Conservation (phyloP, 2,888 invertebrate genomes). For the Diabrotica balteata region DNA sequence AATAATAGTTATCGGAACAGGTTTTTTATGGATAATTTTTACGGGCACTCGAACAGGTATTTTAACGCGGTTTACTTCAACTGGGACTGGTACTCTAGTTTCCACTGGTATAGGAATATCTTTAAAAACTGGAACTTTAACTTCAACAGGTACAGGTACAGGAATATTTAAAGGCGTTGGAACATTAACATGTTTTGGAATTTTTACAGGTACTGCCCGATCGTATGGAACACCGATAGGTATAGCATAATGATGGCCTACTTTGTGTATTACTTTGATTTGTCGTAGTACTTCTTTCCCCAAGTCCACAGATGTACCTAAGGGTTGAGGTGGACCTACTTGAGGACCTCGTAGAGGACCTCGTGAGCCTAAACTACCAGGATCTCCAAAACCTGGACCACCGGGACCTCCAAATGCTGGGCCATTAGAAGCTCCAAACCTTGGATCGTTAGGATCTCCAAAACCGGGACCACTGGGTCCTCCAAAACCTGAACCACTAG, state of each 20-base stretch:
- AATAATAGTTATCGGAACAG: conserved; percentile 61
- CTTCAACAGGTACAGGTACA: conserved; percentile 62
- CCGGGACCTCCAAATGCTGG: conserved; percentile 3
- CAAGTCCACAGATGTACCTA: conserved; percentile 37
- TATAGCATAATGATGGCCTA: conserved; percentile 62
- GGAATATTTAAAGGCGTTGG: conserved; percentile 56
- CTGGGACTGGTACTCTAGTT: conserved; percentile 40
- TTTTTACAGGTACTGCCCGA: conserved; percentile 53
- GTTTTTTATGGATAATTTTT: conserved; percentile 57
- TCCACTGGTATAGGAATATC: conserved; percentile 52
- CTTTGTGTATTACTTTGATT: conserved; percentile 60
- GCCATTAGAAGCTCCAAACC: not conserved
- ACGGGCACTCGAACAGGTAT: conserved; percentile 52
- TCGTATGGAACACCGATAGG: conserved; percentile 61
- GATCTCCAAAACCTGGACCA: not conserved
- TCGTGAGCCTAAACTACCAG: not conserved
- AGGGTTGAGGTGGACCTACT: conserved; percentile 23
- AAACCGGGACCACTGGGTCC: not conserved
- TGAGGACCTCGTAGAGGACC: not conserved
- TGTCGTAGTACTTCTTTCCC: conserved; percentile 47
- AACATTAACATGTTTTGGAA: conserved; percentile 51
- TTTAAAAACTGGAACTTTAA: conserved; percentile 60
- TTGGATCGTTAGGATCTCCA: not conserved
- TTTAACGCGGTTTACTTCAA: conserved; percentile 51
- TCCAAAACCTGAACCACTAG: not conserved